Percentiles rank a stretch among this genome's conserved stretches.
These are phyloP conservation scores for Ascaphus truei DNA, from an alignment of 2,113 vertebrate species.

Conservation along the genomic window DNA sequence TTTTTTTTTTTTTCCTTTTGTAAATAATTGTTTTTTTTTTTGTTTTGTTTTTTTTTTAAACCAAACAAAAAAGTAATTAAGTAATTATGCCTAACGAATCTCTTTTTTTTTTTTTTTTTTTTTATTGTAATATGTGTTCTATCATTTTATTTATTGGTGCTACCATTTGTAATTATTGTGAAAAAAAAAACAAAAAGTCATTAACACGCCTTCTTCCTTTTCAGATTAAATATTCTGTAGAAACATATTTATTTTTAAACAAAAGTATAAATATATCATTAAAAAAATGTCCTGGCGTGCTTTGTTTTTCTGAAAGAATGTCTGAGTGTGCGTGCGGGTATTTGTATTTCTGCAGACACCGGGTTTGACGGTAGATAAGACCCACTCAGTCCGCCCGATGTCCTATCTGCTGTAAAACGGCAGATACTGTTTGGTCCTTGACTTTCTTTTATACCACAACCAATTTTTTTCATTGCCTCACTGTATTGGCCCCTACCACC, in stretches of 20 bases:
- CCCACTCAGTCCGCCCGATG: too few relatives aligned
- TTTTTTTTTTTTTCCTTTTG: conserved; percentile 46
- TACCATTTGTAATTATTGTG: conserved; percentile 80
- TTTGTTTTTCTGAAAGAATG: conserved; percentile 12
- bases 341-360: too few relatives aligned
- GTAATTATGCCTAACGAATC: conserved; percentile 71
- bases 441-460: too few relatives aligned
- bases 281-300: conserved; percentile 49
- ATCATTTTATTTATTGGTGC: conserved; percentile 85
- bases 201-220: conserved; percentile 76
- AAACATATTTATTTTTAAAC: conserved; percentile 85
- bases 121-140: conserved; percentile 82
- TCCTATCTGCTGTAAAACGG: too few relatives aligned
- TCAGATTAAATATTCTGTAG: conserved; percentile 78
- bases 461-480: too few relatives aligned
- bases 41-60: conserved; percentile 80
- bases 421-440: too few relatives aligned
- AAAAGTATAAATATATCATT: conserved; percentile 78
- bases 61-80: conserved; percentile 67
- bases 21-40: conserved; percentile 46
- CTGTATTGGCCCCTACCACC: too few relatives aligned
- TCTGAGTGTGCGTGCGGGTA: too few relatives aligned
- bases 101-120: conserved; percentile 75
- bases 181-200: conserved; percentile 69
- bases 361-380: too few relatives aligned